Base-by-base conservation (phyloP, 2,113 vertebrate genomes). In the Pholis gunnellus region DNA sequence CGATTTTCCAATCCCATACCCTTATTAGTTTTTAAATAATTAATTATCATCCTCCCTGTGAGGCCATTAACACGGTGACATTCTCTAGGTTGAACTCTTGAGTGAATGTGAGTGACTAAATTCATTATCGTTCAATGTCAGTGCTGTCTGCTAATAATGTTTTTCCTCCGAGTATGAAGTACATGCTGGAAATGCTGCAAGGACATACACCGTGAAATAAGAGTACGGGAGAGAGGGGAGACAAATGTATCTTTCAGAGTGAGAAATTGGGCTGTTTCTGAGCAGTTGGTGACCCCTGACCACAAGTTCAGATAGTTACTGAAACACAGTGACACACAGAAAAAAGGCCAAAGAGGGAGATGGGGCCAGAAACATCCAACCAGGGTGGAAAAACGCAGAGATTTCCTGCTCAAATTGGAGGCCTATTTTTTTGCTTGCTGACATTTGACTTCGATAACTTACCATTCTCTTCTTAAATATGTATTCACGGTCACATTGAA, bases 271-370 rank as follows among this genome's bases (percentile, higher is more conserved):
- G 31, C 61, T 76, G 46, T 63, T 74, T 67, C 71, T 52, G 46
- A 75, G 79, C 71, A 82, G 65, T 59, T 69, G 38, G 22, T 79
- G 71, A 88, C 66, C 75, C 38, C 27, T 82, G 79, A 79, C 75
- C 61, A 73, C 14, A 54, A 68, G 78, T 75, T 88, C 71, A 88
- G 72, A 82, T 63, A 76, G 75, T 79, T 68, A 75, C 79, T 64
- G 71, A 78, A 46, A 88, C 82, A 71, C 82, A 65, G n/a, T 80
- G 77, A 52, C 81, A 78, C 46, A 48, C 22, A 57, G 54, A 63
- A 63, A 73, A 69, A 59, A 75, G 70, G 64, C 36, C 61, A 60
- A 27, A 17, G 27, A 40, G 22, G 20, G 20, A 46, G n/a, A 66
- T 2, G 11, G 65, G 29, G 78, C 34, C 71, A 61, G 31, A 31